Evolutionary conservation across 2,888 invertebrate species (phyloP).

Genomic region (Epistrophe grossulariae): DNA sequence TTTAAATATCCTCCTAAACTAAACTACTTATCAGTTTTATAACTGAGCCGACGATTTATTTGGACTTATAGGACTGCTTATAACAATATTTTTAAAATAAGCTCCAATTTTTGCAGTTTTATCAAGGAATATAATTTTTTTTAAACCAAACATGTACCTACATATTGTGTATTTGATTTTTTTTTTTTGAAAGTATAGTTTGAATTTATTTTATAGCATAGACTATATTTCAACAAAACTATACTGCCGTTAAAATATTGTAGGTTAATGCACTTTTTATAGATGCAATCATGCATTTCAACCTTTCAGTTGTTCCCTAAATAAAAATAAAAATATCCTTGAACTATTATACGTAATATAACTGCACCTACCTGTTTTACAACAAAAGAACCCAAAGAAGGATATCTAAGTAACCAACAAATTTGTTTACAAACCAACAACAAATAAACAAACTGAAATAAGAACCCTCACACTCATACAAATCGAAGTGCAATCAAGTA

Average conservation of each 20-base stretch:
- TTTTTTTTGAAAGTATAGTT: neutral
- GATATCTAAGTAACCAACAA: slow-evolving; percentile 25
- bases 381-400: slow-evolving; percentile 39
- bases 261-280: neutral
- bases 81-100: too few relatives aligned
- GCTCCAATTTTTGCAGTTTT: too few relatives aligned
- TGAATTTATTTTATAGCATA: neutral
- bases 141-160: too few relatives aligned
- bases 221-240: neutral
- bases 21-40: too few relatives aligned
- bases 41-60: too few relatives aligned
- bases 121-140: too few relatives aligned
- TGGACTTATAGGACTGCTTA: too few relatives aligned
- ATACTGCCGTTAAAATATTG: neutral
- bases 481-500: slow-evolving; percentile 52
- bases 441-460: neutral
- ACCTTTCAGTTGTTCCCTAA: neutral
- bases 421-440: slow-evolving; percentile 39
- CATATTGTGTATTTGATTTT: too few relatives aligned
- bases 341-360: slow-evolving; percentile 8
- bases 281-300: slow-evolving; percentile 28
- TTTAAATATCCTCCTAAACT: too few relatives aligned
- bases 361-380: slow-evolving; percentile 29
- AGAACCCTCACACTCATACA: slow-evolving; percentile 46
- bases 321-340: neutral